Evolutionary conservation across 2,888 invertebrate species (phyloP).

Genomic region (Temnothorax ravouxi): DNA sequence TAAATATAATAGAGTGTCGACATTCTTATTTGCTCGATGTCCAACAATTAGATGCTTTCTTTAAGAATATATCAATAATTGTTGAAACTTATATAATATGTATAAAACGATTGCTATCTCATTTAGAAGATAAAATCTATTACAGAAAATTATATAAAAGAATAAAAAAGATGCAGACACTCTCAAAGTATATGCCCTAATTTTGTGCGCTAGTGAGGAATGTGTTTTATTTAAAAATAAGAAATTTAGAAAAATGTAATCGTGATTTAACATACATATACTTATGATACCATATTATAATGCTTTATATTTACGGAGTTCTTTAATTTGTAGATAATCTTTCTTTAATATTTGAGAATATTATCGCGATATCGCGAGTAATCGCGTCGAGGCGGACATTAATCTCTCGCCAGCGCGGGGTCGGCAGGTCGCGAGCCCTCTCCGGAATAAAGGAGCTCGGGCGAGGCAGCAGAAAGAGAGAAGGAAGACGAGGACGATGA

Average conservation of each 20-base stretch:
- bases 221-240: not conserved
- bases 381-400: conserved; percentile 33
- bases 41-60: not conserved
- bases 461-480: conserved; percentile 8
- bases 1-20: conserved; percentile 14
- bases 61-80: not conserved
- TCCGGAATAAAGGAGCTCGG: conserved; percentile 31
- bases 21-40: not conserved
- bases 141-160: not conserved
- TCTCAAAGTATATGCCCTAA: not conserved
- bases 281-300: not conserved
- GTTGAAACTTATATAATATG: too few relatives aligned
- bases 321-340: not conserved
- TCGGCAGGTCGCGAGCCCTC: conserved; percentile 18
- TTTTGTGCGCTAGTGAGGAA: not conserved
- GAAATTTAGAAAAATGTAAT: not conserved
- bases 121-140: not conserved
- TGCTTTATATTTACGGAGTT: not conserved
- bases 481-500: not conserved
- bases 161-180: not conserved
- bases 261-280: not conserved
- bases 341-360: not conserved
- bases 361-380: conserved; percentile 25
- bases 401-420: conserved; percentile 28
- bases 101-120: not conserved